Evolutionary conservation across 2,113 vertebrate species (phyloP).

Genomic region (Hippocampus comes): DNA sequence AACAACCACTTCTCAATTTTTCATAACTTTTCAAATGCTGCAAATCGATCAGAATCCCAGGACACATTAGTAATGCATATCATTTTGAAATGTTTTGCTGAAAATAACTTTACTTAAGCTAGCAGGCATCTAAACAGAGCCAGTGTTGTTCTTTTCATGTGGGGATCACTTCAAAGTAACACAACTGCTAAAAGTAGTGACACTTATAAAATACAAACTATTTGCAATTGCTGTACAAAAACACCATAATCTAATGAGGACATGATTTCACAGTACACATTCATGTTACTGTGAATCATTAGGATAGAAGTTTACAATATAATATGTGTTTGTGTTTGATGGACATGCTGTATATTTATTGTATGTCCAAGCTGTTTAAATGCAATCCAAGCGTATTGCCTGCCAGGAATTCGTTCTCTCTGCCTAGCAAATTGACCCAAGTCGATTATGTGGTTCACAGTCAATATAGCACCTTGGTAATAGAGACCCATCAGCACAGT

Average conservation of each 20-base stretch:
- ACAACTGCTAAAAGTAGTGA: background rate
- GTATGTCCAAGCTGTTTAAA: slow-evolving; percentile 16
- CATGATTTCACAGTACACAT: background rate
- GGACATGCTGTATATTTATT: slow-evolving; percentile 6
- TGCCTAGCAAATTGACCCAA: slow-evolving; percentile 25
- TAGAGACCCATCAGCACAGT: slow-evolving; percentile 34
- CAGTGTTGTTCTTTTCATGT: background rate
- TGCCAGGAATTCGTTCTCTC: slow-evolving; percentile 16
- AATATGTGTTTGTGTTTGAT: slow-evolving; percentile 9
- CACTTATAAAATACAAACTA: background rate
- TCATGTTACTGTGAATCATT: background rate
- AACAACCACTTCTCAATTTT: background rate
- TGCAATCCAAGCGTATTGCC: slow-evolving; percentile 12
- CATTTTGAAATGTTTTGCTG: slow-evolving; percentile 17
- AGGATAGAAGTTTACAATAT: slow-evolving; percentile 9
- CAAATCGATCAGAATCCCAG: slow-evolving; percentile 8
- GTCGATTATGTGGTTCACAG: slow-evolving; percentile 44
- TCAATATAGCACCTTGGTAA: slow-evolving; percentile 44
- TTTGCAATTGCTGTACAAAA: background rate
- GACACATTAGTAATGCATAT: slow-evolving; percentile 12
- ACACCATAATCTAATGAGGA: background rate
- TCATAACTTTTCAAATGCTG: slow-evolving; percentile 5
- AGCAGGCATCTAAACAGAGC: slow-evolving; percentile 4
- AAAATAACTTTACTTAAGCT: slow-evolving; percentile 9
- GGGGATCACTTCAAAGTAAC: background rate